Percentiles rank a stretch among this genome's conserved stretches.
Conservation (phyloP, 1,140 invertebrate genomes). For the Apis mellifera region Amel_HAv3.1 CM009943.2:4576001-4576500, state of each 20-base stretch:
- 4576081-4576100: conserved; percentile 73
- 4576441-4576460: background rate
- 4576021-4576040: conserved; percentile 70
- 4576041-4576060: conserved; percentile 72
- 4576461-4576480: conserved; percentile 10
- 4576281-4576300: background rate
- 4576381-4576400: background rate
- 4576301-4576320: conserved; percentile 25
- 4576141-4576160: conserved; percentile 37
- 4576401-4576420: background rate
- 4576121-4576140: conserved; percentile 63
- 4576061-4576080: conserved; percentile 69
- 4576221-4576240: conserved; percentile 29
- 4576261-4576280: background rate
- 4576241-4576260: background rate
- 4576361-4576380: background rate
- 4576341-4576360: background rate
- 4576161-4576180: too few species aligned
- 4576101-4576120: conserved; percentile 72
- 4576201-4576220: background rate
- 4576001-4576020: conserved; percentile 63
- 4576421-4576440: conserved; percentile 1
- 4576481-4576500: conserved; percentile 14
- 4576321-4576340: background rate
- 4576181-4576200: conserved; percentile 39